Conservation (phyloP, 2,888 invertebrate species). For the Drosophila infuscata region DNA sequence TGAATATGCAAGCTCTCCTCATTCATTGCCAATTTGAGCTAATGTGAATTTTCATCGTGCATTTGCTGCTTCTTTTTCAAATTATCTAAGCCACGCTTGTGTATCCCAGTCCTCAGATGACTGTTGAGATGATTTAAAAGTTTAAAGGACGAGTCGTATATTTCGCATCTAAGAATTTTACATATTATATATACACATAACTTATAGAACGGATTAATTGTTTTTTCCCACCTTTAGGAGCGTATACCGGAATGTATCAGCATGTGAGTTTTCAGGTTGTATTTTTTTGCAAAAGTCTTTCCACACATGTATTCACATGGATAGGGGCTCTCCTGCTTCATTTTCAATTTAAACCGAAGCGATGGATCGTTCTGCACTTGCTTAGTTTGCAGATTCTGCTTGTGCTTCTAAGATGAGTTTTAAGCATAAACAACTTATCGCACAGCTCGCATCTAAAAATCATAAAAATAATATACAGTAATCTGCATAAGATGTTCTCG, state of each 20-base stretch:
- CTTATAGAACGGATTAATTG: too few relatives aligned
- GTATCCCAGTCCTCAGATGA: constrained; percentile 65
- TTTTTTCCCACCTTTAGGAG: constrained; percentile 55
- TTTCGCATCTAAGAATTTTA: constrained; percentile 52
- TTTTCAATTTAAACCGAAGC: not conserved
- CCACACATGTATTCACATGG: constrained; percentile 66
- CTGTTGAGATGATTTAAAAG: constrained; percentile 66
- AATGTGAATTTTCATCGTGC: constrained; percentile 36
- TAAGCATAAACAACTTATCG: constrained; percentile 71
- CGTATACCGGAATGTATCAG: constrained; percentile 71
- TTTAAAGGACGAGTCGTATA: constrained; percentile 70
- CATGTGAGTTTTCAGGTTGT: constrained; percentile 73
- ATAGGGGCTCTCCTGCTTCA: constrained; percentile 72
- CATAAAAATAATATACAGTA: not conserved
- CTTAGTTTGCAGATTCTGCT: constrained; percentile 66
- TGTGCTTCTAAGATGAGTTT: constrained; percentile 72
- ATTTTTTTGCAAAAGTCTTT: constrained; percentile 74
- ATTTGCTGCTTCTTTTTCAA: constrained; percentile 59
- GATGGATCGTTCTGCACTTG: constrained; percentile 61
- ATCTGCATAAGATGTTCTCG: not conserved
- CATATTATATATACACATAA: not conserved
- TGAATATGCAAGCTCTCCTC: constrained; percentile 70
- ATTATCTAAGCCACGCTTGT: constrained; percentile 69
- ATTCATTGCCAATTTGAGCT: constrained; percentile 68
- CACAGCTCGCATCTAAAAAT: constrained; percentile 64